phyloP scores from a whole-genome alignment of 2,888 invertebrate genomes.

The Ganaspis brasiliensis region DNA sequence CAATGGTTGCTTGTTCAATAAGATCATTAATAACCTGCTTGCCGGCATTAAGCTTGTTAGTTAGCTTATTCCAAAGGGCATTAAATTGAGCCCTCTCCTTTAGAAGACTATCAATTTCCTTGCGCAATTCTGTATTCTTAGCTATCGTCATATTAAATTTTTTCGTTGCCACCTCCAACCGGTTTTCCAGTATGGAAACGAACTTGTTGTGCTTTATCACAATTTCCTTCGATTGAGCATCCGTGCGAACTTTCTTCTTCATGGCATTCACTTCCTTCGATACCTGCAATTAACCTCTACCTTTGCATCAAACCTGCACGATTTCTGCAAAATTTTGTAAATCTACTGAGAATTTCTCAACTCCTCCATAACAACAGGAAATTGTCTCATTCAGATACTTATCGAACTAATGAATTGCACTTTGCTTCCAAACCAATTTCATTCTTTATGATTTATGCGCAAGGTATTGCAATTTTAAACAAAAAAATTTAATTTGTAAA shows the following conservation, averaged over 20 bases:
- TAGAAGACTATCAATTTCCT: constrained; percentile 91
- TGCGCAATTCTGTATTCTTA: constrained; percentile 87
- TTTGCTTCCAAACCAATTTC: background rate
- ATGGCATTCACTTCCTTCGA: constrained; percentile 79
- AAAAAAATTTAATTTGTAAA: background rate
- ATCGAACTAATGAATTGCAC: constrained; percentile 19
- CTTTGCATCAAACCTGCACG: constrained; percentile 30
- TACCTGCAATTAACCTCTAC: constrained; percentile 70
- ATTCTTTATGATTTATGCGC: background rate
- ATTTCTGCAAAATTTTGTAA: constrained; percentile 9
- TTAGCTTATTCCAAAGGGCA: constrained; percentile 89
- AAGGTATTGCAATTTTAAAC: too few relatives aligned
- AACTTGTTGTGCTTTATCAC: constrained; percentile 82
- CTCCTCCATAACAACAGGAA: constrained; percentile 10
- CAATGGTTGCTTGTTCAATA: constrained; percentile 93
- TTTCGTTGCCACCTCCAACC: constrained; percentile 88
- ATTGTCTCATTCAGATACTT: constrained; percentile 15
- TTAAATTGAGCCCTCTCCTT: constrained; percentile 93
- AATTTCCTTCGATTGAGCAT: constrained; percentile 81
- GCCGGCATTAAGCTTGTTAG: constrained; percentile 88
- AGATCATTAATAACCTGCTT: constrained; percentile 92
- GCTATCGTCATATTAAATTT: constrained; percentile 89
- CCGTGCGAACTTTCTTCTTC: constrained; percentile 80
- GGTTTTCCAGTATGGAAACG: constrained; percentile 87
- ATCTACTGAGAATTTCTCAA: constrained; percentile 35